Evolutionary conservation across 2,797 vertebrate genomes (phyloP).

Genomic region (Phoxinus dragarum): DNA sequence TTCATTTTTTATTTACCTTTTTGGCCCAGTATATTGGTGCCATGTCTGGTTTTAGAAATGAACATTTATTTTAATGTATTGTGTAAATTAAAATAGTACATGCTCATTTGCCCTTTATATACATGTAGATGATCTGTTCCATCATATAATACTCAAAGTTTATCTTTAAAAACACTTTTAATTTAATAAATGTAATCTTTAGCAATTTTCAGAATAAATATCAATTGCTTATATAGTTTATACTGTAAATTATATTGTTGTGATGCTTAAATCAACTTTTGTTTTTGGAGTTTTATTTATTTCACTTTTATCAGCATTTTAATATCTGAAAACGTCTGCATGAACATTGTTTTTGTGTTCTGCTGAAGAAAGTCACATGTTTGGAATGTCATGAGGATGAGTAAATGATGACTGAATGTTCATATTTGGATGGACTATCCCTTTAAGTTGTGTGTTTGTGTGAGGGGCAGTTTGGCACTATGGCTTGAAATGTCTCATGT

Average conservation of each 20-base stretch:
- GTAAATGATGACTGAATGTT: background rate
- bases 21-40: background rate
- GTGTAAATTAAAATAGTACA: background rate
- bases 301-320: background rate
- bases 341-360: background rate
- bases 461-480: conserved; percentile 50
- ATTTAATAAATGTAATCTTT: background rate
- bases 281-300: background rate
- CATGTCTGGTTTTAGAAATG: background rate
- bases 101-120: background rate
- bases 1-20: background rate
- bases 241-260: background rate
- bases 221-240: background rate
- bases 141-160: background rate
- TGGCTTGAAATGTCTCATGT: conserved; percentile 47
- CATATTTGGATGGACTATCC: conserved; percentile 16
- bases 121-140: background rate
- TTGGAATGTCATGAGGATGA: conserved; percentile 30
- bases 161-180: background rate
- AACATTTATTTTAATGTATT: background rate
- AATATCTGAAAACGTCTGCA: background rate
- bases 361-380: conserved; percentile 17
- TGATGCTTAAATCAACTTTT: background rate
- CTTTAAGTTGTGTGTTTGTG: conserved; percentile 27
- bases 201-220: background rate